Percentiles rank a stretch among this genome's conserved stretches.
phyloP scores from a whole-genome alignment of 64 coral and sea anemone species.

The Exaiptasia diaphana region DNA sequence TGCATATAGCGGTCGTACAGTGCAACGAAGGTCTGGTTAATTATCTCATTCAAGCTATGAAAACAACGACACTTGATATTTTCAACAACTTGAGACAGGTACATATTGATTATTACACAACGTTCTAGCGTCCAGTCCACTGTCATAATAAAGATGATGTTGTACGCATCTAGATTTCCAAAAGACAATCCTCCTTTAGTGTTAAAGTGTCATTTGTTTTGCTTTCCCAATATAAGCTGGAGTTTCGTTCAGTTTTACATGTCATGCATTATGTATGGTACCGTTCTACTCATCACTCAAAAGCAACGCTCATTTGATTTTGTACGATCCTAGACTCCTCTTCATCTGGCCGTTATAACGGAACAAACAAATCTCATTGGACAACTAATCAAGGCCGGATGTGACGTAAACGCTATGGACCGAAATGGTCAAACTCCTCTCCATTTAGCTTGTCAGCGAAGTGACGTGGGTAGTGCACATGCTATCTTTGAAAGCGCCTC shows the following conservation, averaged over 20 bases:
- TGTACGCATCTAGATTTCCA: no score
- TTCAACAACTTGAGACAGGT: slow-evolving; percentile 83
- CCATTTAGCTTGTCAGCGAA: slow-evolving; percentile 74
- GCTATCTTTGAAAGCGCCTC: slow-evolving; percentile 51
- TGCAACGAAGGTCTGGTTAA: slow-evolving; percentile 53
- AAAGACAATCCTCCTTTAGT: no score
- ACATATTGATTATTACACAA: no score
- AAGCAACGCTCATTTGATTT: no score
- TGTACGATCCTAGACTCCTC: slow-evolving; percentile 61
- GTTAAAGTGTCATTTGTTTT: no score
- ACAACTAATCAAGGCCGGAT: slow-evolving; percentile 60
- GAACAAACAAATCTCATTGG: slow-evolving; percentile 51
- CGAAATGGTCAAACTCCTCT: slow-evolving; percentile 86
- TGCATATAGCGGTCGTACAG: slow-evolving; percentile 71
- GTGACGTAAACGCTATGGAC: slow-evolving; percentile 72
- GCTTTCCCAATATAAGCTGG: no score
- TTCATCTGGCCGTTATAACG: slow-evolving; percentile 91
- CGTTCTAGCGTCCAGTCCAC: no score
- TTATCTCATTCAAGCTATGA: slow-evolving; percentile 61
- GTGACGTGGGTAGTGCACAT: slow-evolving; percentile 44
- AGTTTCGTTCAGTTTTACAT: no score
- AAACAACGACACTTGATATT: slow-evolving; percentile 39
- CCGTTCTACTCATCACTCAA: no score
- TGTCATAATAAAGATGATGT: no score
- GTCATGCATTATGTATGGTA: no score